These are phyloP conservation scores for Teinopalpus imperialis DNA, from an alignment of 2,888 invertebrate genomes.

Conservation along the genomic window DNA sequence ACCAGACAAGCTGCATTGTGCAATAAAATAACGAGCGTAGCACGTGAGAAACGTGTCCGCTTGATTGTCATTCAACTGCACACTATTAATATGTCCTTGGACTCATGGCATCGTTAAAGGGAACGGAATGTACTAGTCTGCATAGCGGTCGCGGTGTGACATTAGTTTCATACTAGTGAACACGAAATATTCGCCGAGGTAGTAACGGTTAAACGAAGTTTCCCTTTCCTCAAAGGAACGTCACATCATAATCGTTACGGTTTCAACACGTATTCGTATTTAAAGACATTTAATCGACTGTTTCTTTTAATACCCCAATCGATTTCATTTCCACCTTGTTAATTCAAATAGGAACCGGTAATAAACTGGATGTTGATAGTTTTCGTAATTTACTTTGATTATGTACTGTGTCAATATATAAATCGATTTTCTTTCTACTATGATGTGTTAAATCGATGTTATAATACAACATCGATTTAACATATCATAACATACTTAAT, in stretches of 20 bases:
- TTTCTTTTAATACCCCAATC: conserved; percentile 32
- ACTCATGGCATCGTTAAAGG: conserved; percentile 46
- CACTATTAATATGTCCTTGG: conserved; percentile 75
- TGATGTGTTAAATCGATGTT: too few relatives aligned
- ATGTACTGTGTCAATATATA: neutral
- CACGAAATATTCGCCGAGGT: conserved; percentile 44
- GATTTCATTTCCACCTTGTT: conserved; percentile 13
- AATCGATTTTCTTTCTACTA: too few relatives aligned
- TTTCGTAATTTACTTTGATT: neutral
- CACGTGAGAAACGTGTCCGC: conserved; percentile 57
- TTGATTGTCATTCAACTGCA: conserved; percentile 49
- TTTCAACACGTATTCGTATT: conserved; percentile 28
- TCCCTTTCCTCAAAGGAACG: conserved; percentile 58
- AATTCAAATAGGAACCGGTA: conserved; percentile 12
- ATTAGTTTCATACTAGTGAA: neutral
- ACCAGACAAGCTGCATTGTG: conserved; percentile 75
- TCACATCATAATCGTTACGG: conserved; percentile 45
- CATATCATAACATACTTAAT: too few relatives aligned
- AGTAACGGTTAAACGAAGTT: conserved; percentile 65
- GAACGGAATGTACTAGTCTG: conserved; percentile 28
- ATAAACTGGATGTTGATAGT: conserved; percentile 4
- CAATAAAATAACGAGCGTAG: conserved; percentile 61
- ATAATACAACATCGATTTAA: too few relatives aligned
- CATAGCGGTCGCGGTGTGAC: neutral
- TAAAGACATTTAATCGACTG: conserved; percentile 19